Base-by-base conservation (phyloP, 2,797 vertebrate genomes). In the Nyctibius grandis region DNA sequence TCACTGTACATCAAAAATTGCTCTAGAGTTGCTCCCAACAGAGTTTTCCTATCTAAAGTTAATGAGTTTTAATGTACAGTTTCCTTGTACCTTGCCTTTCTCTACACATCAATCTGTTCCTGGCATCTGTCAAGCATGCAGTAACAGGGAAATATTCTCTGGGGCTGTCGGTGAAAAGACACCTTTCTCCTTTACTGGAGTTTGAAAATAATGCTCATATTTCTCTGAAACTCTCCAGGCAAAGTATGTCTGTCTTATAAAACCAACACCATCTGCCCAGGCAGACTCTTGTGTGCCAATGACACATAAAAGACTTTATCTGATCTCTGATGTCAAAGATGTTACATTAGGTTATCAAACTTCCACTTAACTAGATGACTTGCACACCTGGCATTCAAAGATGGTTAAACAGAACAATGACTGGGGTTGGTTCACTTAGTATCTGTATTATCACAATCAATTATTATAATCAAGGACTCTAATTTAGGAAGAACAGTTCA, bases 1-100 rank as follows among this genome's bases (percentile, higher is more conserved):
- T 96, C 76, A 94, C 88, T 89, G 95, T 97, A 97, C 89, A 96
- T 95, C 64, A 97, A 93, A 97, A 96, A 91, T 69, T 94, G 51
- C 76, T 97, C 93, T 89, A 57, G 67, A 95, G 92, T 93, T 91
- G 61, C 76, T 98, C 96, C 96, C 97, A 95, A 74, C 64, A 95
- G 97, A 96, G 75, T 81, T 63, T 96, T 93, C 82, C 86, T 96
- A 87, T 92, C 95, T 97, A 94, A 74, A 95, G 85, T 91, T 98
- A 98, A 98, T 98, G 98, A 98, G 96, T 97, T 97, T 96, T 97
- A 98, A 97, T 97, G 91, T 96, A 96, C 88, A n/a, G 54, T 95
- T 98, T 97, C 93, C 96, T 96, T 96, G 95, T 96, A 97, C 88
- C 93, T 97, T 70, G 67, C 93, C 88, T 97, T 96, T 96, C 96